These are phyloP conservation scores for Spialia ferax DNA, from an alignment of 2,888 invertebrate genomes.

Conservation along the genomic window DNA sequence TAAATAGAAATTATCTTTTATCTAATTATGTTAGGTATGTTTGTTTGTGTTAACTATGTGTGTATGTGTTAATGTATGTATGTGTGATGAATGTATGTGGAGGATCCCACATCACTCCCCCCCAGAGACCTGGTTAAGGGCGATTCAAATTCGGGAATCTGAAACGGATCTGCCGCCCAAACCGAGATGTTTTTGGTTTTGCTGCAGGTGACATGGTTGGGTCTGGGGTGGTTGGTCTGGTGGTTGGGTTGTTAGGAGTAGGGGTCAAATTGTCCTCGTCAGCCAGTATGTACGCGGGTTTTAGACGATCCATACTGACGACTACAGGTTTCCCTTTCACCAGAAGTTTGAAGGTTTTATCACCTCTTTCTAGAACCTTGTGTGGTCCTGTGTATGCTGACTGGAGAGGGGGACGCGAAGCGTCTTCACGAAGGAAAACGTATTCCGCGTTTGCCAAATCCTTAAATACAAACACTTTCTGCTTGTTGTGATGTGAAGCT, in stretches of 20 bases:
- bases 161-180: neutral
- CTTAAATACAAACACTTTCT: neutral
- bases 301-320: neutral
- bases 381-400: neutral
- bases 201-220: neutral
- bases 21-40: too few species aligned
- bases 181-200: neutral
- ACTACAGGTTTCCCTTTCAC: neutral
- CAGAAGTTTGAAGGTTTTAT: neutral
- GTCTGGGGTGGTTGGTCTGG: neutral
- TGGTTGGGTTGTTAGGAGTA: neutral
- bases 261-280: neutral
- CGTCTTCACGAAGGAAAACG: neutral
- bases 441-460: neutral
- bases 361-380: neutral
- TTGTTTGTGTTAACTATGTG: too few species aligned
- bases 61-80: too few species aligned
- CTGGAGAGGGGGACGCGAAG: neutral
- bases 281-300: neutral
- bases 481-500: neutral
- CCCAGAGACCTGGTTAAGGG: slow-evolving; percentile 37
- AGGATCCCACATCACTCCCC: slow-evolving; percentile 25
- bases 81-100: too few species aligned
- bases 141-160: slow-evolving; percentile 27
- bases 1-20: too few species aligned